Conservation (phyloP, 2,888 invertebrate genomes). For the Omphaloscelis lunosa region DNA sequence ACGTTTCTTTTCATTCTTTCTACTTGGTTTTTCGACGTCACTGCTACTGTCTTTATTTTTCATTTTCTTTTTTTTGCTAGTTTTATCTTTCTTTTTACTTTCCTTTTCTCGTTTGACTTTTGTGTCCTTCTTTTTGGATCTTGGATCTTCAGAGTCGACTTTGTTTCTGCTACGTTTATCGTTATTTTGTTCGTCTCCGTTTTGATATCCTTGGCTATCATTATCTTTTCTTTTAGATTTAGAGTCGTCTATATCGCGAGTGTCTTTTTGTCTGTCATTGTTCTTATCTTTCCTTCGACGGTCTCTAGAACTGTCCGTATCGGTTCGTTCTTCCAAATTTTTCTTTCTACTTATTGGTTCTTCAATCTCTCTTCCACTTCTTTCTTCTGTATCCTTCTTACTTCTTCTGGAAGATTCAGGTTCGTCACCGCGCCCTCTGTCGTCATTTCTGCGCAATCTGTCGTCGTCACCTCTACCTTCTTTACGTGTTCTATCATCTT, state of each 20-base stretch:
- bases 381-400: constrained; percentile 54
- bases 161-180: constrained; percentile 39
- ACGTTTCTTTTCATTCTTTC: constrained; percentile 30
- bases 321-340: constrained; percentile 36
- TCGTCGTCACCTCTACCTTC: constrained; percentile 48
- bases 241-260: constrained; percentile 32
- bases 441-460: constrained; percentile 53
- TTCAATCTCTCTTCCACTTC: constrained; percentile 50
- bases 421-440: constrained; percentile 50
- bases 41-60: constrained; percentile 40
- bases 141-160: constrained; percentile 46
- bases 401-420: constrained; percentile 46
- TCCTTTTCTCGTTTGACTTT: constrained; percentile 28
- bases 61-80: constrained; percentile 63
- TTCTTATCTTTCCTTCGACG: constrained; percentile 56
- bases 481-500: constrained; percentile 45
- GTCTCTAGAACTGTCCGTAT: constrained; percentile 49
- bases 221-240: constrained; percentile 43
- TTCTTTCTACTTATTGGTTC: constrained; percentile 56
- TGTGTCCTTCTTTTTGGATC: constrained; percentile 45
- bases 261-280: constrained; percentile 57
- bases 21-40: constrained; percentile 34
- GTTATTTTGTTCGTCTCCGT: constrained; percentile 35
- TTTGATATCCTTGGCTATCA: constrained; percentile 28
- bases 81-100: constrained; percentile 61